Evolutionary conservation across 2,797 vertebrate genomes (phyloP).

Genomic region (Muscicapa comitata): DNA sequence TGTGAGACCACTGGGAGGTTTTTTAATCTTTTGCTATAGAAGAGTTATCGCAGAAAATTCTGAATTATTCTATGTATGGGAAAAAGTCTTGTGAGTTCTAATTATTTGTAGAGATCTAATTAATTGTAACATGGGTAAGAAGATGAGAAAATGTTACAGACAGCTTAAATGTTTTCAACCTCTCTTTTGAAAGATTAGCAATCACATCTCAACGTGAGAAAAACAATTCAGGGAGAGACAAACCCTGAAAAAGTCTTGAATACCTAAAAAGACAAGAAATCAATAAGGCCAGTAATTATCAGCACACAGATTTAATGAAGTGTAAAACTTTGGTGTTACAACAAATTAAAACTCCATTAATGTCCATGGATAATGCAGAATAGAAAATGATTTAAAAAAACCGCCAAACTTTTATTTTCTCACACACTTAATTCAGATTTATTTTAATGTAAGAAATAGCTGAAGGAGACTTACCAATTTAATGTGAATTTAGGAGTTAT

Average conservation of each 20-base stretch:
- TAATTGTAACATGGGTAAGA: constrained; percentile 17
- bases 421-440: not conserved
- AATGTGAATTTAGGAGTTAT: not conserved
- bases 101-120: constrained; percentile 35
- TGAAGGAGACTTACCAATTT: not conserved
- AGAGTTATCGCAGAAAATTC: not conserved
- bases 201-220: constrained; percentile 12
- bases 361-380: constrained; percentile 35
- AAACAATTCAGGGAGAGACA: constrained; percentile 34
- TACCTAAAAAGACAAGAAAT: constrained; percentile 56
- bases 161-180: constrained; percentile 19
- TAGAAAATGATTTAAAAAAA: constrained; percentile 7
- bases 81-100: not conserved
- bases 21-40: not conserved
- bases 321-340: constrained; percentile 40
- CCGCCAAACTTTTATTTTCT: not conserved
- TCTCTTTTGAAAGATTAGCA: constrained; percentile 38
- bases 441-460: not conserved
- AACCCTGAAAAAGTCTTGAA: constrained; percentile 31
- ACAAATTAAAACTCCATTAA: constrained; percentile 66
- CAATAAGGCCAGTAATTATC: constrained; percentile 32
- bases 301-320: constrained; percentile 36
- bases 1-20: not conserved
- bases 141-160: constrained; percentile 12
- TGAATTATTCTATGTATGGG: not conserved